phyloP scores from a whole-genome alignment of 2,113 vertebrate genomes.

The Rissa tridactyla region DNA sequence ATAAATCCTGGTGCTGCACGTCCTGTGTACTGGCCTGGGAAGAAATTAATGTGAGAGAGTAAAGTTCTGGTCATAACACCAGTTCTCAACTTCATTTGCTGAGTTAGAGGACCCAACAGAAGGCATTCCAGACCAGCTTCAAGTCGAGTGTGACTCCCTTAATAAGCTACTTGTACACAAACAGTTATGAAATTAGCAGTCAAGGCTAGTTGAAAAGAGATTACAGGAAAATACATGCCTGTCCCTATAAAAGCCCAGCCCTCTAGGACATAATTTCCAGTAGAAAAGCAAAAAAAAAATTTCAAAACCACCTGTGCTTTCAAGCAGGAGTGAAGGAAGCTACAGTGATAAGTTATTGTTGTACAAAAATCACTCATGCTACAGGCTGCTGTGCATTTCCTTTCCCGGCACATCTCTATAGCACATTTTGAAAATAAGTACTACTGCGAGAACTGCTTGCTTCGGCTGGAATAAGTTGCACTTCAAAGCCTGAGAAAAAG shows the following conservation, averaged over 20 bases:
- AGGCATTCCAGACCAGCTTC: rapidly evolving
- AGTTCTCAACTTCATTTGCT: neutral
- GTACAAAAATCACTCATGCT: neutral
- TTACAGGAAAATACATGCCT: neutral
- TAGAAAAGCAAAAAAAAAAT: neutral
- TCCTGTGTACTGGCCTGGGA: neutral
- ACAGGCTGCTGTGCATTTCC: neutral
- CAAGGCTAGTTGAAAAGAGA: neutral
- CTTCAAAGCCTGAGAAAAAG: neutral
- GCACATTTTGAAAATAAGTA: neutral
- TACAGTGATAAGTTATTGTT: neutral
- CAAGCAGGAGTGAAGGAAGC: neutral
- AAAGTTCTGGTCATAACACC: neutral
- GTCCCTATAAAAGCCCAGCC: conserved; percentile 29
- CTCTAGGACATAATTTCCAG: neutral
- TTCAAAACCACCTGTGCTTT: neutral
- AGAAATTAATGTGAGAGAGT: neutral
- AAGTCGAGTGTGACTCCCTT: neutral
- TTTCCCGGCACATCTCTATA: neutral
- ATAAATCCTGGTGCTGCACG: neutral
- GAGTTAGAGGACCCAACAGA: neutral
- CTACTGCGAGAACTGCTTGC: neutral
- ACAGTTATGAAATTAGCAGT: conserved; percentile 7
- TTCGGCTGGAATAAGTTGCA: neutral
- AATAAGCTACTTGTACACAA: neutral